Evolutionary conservation across 2,113 vertebrate genomes (phyloP), one percentile per base, ranked within the genome.

Genomic region (Percina caprodes): DNA sequence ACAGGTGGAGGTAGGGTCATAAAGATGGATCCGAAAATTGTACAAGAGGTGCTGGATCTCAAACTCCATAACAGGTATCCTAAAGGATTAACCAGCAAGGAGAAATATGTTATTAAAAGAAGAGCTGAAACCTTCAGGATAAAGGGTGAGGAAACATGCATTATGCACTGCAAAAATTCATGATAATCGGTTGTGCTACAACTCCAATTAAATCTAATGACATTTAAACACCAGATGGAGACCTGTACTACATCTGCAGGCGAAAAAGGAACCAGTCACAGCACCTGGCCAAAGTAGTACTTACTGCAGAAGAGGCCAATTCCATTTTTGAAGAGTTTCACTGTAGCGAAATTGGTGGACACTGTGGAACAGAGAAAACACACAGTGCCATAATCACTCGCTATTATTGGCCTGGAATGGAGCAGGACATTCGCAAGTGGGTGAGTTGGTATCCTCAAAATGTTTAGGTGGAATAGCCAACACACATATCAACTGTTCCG

Each of bases 371-470:
- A 0, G 35, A 35, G 35, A 35, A 35, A 35, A 7, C 35, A 6
- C 33, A 35, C 33, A 35, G 33, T 35, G 33, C 33, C 6, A 35
- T 35, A 35, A 35, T 35, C 35, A 35, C 6, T 7, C 7, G 35
- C 16, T 72, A 21, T 1, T 59, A 48, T 10, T 60, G 42, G 55
- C 55, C 69, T 48, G 39, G 42, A 23, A 65, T 33, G 24, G 39
- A 72, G 23, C 18, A 59, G 4, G 69, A 59, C 42, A 59, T 48
- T 72, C 3, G 7, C 23, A 46, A 46, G 62, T 30, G 23, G 69
- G 54, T 46, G 16, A 71, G n/a, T n/a, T n/a, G n/a, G n/a, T 58
- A 16, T 71, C 23, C 46, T 72, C 7, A 48, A 48, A 21, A 72
- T 13, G 56, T 26, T 26, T 3, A 56, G n/a, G 35, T 56, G 48